Percentiles rank a stretch among this genome's conserved stretches.
phyloP scores from a whole-genome alignment of 2,888 invertebrate species.

The Nysson spinosus region DNA sequence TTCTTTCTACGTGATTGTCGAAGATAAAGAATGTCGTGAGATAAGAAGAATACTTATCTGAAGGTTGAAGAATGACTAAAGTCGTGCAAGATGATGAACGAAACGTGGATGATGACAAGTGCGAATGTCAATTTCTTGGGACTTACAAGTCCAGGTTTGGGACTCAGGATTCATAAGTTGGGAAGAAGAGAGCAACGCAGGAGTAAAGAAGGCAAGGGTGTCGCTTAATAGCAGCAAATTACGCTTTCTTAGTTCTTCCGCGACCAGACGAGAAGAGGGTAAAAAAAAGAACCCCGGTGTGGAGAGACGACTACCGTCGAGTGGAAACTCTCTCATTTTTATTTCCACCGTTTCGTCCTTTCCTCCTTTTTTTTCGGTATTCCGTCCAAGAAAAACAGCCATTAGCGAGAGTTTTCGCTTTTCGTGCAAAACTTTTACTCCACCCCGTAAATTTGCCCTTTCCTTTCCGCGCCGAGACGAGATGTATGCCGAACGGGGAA shows the following conservation, averaged over 20 bases:
- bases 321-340: constrained; percentile 69
- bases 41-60: too few species aligned
- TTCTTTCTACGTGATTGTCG: too few species aligned
- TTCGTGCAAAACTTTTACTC: constrained; percentile 76
- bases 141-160: too few species aligned
- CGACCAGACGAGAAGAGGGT: constrained; percentile 41
- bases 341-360: constrained; percentile 59
- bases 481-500: constrained; percentile 18
- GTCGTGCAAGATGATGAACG: too few species aligned
- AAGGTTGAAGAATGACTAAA: too few species aligned
- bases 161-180: too few species aligned
- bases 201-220: constrained; percentile 23
- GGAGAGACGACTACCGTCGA: constrained; percentile 20
- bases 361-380: constrained; percentile 70
- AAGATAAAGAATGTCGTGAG: too few species aligned
- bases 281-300: constrained; percentile 55
- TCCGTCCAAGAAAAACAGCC: constrained; percentile 77
- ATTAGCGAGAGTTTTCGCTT: constrained; percentile 77
- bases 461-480: constrained; percentile 27
- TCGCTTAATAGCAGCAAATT: constrained; percentile 74
- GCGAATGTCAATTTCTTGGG: too few species aligned
- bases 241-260: constrained; percentile 64
- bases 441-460: constrained; percentile 58
- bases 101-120: too few species aligned
- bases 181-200: constrained; percentile 1